A percentile compares a stretch with the other conserved stretches of the same genome.
These are phyloP conservation scores for Mormyrops attenuatus DNA, from an alignment of 2,797 vertebrate genomes.

Conservation along the genomic window DNA sequence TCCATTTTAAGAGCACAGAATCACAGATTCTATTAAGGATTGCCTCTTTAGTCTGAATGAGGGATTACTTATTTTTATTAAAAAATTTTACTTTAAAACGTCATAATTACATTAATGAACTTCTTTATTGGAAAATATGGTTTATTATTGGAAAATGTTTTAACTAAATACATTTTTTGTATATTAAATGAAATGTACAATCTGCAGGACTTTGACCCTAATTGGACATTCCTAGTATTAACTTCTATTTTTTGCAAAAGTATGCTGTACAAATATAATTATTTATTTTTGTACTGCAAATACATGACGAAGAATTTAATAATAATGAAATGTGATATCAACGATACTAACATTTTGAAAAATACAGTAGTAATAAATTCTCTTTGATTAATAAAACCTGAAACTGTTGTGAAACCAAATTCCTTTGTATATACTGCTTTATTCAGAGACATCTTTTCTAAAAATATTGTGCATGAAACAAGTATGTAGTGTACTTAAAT, in stretches of 20 bases:
- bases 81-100: neutral
- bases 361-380: neutral
- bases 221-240: neutral
- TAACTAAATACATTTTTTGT: neutral
- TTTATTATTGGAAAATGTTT: neutral
- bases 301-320: neutral
- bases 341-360: neutral
- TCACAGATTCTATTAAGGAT: neutral
- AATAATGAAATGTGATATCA: neutral
- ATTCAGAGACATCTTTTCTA: neutral
- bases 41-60: neutral
- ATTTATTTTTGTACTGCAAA: constrained; percentile 13
- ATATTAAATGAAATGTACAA: neutral
- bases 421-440: neutral
- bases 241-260: neutral
- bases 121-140: neutral
- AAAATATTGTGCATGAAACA: neutral
- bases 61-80: neutral
- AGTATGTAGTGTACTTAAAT: neutral
- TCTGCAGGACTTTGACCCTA: neutral
- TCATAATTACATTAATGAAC: neutral
- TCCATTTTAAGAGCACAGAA: neutral
- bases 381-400: neutral
- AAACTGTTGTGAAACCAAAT: neutral
- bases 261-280: neutral